phyloP scores from a whole-genome alignment of 2,113 vertebrate species.

The Epinephelus fuscoguttatus region DNA sequence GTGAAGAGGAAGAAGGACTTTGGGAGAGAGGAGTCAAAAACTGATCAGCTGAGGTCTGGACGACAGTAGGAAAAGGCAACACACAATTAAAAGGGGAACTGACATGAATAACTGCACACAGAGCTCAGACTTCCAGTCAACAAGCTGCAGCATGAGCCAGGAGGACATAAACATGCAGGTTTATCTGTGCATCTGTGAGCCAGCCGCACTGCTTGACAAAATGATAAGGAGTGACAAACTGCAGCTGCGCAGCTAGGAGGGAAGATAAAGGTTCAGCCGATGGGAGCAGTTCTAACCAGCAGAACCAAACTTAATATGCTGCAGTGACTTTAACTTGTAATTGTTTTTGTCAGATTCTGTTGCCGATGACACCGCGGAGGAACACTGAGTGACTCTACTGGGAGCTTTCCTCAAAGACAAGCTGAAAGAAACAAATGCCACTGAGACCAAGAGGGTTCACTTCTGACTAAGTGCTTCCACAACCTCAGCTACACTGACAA shows the following conservation, averaged over 20 bases:
- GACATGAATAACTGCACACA: constrained; percentile 6
- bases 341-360: constrained; percentile 46
- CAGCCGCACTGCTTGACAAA: constrained; percentile 34
- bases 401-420: constrained; percentile 23
- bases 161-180: constrained; percentile 40
- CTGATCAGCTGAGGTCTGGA: background rate
- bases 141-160: constrained; percentile 14
- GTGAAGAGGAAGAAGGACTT: background rate
- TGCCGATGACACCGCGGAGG: constrained; percentile 14
- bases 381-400: background rate
- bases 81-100: constrained; percentile 7
- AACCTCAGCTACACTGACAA: background rate
- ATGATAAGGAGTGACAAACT: constrained; percentile 58
- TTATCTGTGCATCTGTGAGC: constrained; percentile 40
- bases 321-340: constrained; percentile 38
- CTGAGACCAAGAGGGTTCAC: background rate
- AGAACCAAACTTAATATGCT: constrained; percentile 9
- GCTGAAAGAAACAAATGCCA: constrained; percentile 13
- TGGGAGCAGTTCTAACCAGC: constrained; percentile 23
- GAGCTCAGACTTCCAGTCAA: constrained; percentile 5
- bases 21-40: background rate
- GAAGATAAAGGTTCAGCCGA: constrained; percentile 35
- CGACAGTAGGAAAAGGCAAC: background rate
- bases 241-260: constrained; percentile 31
- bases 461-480: background rate